A percentile compares a stretch with the other conserved stretches of the same genome.
phyloP scores from a whole-genome alignment of 2,888 invertebrate genomes.

The Ornithoptera priamus region DNA sequence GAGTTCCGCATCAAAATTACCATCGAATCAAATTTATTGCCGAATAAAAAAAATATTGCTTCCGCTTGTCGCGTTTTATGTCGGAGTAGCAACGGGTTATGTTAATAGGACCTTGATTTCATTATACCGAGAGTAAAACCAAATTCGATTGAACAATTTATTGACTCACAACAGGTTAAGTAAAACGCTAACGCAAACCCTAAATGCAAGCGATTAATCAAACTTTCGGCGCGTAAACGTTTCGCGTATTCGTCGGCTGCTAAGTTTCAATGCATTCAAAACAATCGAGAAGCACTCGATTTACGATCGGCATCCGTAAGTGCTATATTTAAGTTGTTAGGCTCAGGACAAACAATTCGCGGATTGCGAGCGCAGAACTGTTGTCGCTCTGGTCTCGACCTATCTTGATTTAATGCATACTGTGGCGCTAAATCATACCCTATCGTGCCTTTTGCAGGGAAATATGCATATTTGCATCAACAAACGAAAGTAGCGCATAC shows the following conservation, averaged over 20 bases:
- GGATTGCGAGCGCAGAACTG: constrained; percentile 69
- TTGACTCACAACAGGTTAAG: constrained; percentile 44
- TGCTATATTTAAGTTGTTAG: constrained; percentile 78
- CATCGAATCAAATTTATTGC: constrained; percentile 42
- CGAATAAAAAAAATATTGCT: constrained; percentile 40
- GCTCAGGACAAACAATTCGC: constrained; percentile 76
- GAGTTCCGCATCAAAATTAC: constrained; percentile 35
- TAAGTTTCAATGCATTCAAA: constrained; percentile 70
- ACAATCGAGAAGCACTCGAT: constrained; percentile 72
- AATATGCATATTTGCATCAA: constrained; percentile 33
- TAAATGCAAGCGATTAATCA: constrained; percentile 57
- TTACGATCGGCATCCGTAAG: constrained; percentile 73
- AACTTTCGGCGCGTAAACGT: constrained; percentile 52
- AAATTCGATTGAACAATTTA: constrained; percentile 48
- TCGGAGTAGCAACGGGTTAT: constrained; percentile 39
- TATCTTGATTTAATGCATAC: constrained; percentile 71
- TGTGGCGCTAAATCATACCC: constrained; percentile 67
- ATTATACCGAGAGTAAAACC: constrained; percentile 38
- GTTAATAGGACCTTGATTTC: constrained; percentile 39
- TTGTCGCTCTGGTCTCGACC: constrained; percentile 59
- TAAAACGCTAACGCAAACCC: constrained; percentile 46
- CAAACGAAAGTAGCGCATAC: constrained; percentile 22
- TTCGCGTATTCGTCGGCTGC: constrained; percentile 56
- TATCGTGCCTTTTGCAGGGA: constrained; percentile 30
- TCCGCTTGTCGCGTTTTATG: constrained; percentile 37